Conservation (phyloP, 2,797 vertebrate genomes). For the Australoheros facetus region DNA sequence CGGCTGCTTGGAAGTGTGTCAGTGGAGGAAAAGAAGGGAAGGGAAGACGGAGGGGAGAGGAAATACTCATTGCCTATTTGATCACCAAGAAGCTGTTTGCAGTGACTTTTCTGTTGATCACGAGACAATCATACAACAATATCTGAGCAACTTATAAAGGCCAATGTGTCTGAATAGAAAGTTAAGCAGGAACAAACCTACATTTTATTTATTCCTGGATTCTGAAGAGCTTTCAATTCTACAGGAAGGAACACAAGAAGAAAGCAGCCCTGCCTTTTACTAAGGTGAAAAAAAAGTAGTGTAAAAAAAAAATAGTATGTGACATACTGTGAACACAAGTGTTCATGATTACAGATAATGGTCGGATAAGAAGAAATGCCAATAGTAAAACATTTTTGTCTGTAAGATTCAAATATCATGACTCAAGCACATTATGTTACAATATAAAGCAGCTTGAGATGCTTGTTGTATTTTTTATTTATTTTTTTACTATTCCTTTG, state of each 20-base stretch:
- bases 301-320: neutral
- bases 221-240: neutral
- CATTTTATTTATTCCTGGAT: neutral
- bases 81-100: constrained; percentile 18
- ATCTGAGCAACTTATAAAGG: neutral
- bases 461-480: no score
- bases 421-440: neutral
- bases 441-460: no score
- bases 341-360: neutral
- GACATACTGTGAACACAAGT: neutral
- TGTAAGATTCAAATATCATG: no score
- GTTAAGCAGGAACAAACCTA: neutral
- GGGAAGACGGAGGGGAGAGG: neutral
- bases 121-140: neutral
- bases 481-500: neutral
- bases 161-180: neutral
- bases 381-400: neutral
- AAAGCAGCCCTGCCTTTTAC: neutral
- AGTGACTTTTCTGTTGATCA: neutral
- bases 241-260: neutral
- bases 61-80: constrained; percentile 18
- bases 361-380: neutral
- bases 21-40: constrained; percentile 48
- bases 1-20: constrained; percentile 65
- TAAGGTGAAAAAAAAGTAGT: neutral